phyloP scores from a whole-genome alignment of 2,113 vertebrate genomes.

The Hyaena hyaena region DNA sequence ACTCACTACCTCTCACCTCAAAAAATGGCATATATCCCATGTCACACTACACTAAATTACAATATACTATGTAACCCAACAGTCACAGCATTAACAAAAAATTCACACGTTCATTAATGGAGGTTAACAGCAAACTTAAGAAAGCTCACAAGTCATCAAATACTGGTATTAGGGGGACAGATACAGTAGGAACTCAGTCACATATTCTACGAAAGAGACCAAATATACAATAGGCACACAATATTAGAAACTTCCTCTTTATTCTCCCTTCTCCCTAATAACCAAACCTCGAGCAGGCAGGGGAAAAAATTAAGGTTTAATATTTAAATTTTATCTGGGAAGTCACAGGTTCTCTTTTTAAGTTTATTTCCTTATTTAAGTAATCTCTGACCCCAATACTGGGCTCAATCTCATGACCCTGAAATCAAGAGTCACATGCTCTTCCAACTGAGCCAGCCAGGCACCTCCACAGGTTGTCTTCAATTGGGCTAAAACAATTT shows the following conservation, averaged over 20 bases:
- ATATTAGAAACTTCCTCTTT: not conserved
- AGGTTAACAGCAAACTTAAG: not conserved
- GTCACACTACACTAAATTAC: not conserved
- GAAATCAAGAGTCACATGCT: not conserved
- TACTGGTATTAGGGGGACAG: not conserved
- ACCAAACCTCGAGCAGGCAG: not conserved
- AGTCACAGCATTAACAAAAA: not conserved
- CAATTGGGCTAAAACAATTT: not conserved
- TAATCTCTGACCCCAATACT: not conserved
- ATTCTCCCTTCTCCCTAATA: not conserved
- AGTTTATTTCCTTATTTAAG: not conserved
- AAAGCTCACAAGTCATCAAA: not conserved
- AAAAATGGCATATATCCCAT: not conserved
- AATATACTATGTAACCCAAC: not conserved
- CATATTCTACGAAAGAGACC: not conserved
- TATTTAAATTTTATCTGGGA: constrained; percentile 14
- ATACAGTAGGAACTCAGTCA: not conserved
- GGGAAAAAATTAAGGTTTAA: not conserved
- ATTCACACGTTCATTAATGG: not conserved
- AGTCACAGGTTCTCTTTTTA: not conserved
- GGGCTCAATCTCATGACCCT: not conserved
- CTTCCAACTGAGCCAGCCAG: not conserved
- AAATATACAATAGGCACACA: not conserved
- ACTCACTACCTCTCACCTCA: not conserved
- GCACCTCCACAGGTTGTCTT: not conserved